Percentiles rank a stretch among this genome's conserved stretches.
Conservation (phyloP, 2,797 vertebrate species). For the Aythya fuligula region DNA sequence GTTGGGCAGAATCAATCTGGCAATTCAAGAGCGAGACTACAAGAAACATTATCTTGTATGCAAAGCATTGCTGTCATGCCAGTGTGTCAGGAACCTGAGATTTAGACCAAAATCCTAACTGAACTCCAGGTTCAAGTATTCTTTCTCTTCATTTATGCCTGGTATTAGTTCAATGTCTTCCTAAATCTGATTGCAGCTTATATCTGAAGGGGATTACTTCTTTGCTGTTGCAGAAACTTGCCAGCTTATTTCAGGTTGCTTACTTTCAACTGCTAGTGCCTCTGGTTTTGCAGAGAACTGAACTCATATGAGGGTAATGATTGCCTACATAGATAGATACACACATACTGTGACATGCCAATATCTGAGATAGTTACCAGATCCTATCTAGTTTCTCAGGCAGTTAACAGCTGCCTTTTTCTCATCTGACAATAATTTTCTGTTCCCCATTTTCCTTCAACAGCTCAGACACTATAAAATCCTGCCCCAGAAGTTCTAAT, state of each 20-base stretch:
- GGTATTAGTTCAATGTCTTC: background rate
- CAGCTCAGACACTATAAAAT: background rate
- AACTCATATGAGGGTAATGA: background rate
- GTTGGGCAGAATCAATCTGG: background rate
- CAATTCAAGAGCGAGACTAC: background rate
- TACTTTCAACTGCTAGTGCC: background rate
- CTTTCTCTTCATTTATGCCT: background rate
- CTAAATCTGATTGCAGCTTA: background rate
- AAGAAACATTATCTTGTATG: background rate
- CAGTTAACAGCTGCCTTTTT: background rate
- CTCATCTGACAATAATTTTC: background rate
- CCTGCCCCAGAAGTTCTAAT: background rate
- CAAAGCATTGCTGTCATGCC: background rate
- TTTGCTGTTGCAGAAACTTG: background rate
- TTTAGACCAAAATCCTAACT: background rate
- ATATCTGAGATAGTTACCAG: background rate
- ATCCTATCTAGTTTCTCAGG: background rate
- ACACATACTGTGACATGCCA: background rate
- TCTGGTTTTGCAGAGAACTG: background rate
- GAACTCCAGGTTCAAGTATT: background rate
- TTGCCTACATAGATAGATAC: background rate
- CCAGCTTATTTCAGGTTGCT: background rate
- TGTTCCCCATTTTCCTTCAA: background rate
- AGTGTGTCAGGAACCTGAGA: background rate
- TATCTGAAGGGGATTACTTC: background rate